These are phyloP conservation scores for Drosophila maculinotata DNA, from an alignment of 2,888 invertebrate species.

Conservation along the genomic window DNA sequence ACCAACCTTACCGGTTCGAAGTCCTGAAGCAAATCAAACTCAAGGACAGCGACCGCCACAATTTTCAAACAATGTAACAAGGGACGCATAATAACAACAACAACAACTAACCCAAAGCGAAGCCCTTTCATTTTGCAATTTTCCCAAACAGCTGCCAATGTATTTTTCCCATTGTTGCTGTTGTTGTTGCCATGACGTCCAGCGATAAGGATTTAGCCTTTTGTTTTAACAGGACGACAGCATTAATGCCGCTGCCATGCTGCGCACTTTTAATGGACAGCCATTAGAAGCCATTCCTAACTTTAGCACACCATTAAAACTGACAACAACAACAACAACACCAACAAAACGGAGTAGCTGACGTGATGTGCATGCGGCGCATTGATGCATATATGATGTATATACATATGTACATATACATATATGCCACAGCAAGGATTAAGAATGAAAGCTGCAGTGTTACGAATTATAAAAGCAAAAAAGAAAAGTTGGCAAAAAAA, in stretches of 20 bases:
- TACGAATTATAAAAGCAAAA: constrained; percentile 8
- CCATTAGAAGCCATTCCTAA: constrained; percentile 29
- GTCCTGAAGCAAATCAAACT: constrained; percentile 55
- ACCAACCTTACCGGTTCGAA: not conserved
- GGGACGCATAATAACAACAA: constrained; percentile 17
- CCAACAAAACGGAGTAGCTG: constrained; percentile 19
- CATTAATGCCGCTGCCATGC: constrained; percentile 13
- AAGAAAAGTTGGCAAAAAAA: no score
- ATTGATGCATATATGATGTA: constrained; percentile 13
- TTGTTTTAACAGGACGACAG: constrained; percentile 48
- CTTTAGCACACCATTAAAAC: constrained; percentile 30
- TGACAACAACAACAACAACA: not conserved
- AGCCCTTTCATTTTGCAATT: constrained; percentile 62
- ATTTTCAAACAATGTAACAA: constrained; percentile 54
- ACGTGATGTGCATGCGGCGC: constrained; percentile 16
- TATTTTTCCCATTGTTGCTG: constrained; percentile 10
- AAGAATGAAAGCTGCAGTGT: not conserved
- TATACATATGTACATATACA: no score
- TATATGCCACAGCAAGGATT: not conserved
- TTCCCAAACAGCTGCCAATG: constrained; percentile 48
- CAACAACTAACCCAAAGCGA: constrained; percentile 20
- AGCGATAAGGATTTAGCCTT: constrained; percentile 53
- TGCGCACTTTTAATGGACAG: constrained; percentile 29
- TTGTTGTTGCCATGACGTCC: constrained; percentile 37
- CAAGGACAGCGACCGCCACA: constrained; percentile 51